Conservation (phyloP, 2,888 invertebrate genomes). For the Alloscopus bannaensis region DNA sequence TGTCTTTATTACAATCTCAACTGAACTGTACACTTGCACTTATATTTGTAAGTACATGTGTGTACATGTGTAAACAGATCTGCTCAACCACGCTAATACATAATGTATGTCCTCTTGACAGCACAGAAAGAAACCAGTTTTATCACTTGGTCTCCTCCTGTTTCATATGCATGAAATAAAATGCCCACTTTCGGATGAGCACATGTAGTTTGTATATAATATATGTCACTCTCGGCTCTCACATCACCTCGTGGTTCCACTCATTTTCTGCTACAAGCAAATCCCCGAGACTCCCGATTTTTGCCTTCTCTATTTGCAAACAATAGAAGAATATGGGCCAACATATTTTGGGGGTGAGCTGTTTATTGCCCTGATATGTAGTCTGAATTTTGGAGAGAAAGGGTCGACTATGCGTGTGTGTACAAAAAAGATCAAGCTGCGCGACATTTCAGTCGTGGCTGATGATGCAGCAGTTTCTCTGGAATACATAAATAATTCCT, state of each 20-base stretch:
- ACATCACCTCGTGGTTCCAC: background rate
- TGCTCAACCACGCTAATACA: constrained; percentile 20
- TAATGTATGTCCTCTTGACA: constrained; percentile 16
- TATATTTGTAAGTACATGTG: constrained; percentile 1
- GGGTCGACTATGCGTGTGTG: constrained; percentile 8
- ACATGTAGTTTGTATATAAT: background rate
- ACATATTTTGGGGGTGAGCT: constrained; percentile 1
- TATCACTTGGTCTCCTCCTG: background rate
- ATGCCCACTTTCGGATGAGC: background rate
- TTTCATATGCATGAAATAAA: background rate
- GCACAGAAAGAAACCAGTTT: constrained; percentile 14
- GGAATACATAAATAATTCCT: constrained; percentile 32
- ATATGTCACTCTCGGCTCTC: background rate
- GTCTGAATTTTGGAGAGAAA: background rate
- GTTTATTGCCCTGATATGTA: constrained; percentile 15
- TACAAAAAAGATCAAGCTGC: constrained; percentile 30
- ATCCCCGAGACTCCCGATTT: background rate
- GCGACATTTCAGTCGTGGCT: constrained; percentile 26
- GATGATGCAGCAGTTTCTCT: constrained; percentile 31
- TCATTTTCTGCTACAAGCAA: background rate
- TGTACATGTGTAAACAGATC: constrained; percentile 5
- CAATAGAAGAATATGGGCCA: constrained; percentile 2
- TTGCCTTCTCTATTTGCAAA: constrained; percentile 2
- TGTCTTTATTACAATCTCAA: constrained; percentile 19
- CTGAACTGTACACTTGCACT: too few relatives aligned